Evolutionary conservation across 2,888 invertebrate species (phyloP).

Genomic region (Theodoxus fluviatilis): DNA sequence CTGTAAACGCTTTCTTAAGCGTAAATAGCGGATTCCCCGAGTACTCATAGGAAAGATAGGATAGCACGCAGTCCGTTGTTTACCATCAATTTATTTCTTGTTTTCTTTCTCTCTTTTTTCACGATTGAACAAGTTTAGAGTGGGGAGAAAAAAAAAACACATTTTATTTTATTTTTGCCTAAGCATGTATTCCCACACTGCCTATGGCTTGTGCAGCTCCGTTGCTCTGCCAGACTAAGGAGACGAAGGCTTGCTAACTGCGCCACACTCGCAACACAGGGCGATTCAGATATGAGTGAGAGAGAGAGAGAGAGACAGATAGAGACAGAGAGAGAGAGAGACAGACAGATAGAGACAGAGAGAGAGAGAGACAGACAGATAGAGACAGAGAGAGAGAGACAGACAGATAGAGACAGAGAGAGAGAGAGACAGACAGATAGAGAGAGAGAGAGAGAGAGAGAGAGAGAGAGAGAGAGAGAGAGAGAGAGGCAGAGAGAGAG

Average conservation of each 20-base stretch:
- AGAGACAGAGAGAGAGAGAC: background rate
- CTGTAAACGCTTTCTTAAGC: no score
- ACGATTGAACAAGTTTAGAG: no score
- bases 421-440: background rate
- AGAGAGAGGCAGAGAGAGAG: conserved; percentile 23
- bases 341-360: conserved; percentile 7
- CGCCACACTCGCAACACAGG: background rate
- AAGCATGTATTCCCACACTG: background rate
- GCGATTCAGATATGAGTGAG: background rate
- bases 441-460: conserved; percentile 17
- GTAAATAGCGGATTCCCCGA: no score
- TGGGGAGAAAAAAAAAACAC: no score
- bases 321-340: conserved; percentile 14
- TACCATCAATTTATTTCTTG: no score
- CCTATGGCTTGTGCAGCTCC: background rate
- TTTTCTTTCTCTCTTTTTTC: no score
- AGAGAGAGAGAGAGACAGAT: conserved; percentile 25
- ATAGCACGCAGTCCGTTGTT: no score
- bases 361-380: background rate
- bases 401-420: background rate
- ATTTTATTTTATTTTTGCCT: no score
- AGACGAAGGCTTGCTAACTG: background rate
- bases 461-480: conserved; percentile 26
- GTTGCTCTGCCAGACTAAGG: background rate
- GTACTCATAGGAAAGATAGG: no score